Base-by-base conservation (phyloP, 2,113 vertebrate genomes). In the Halichoeres trimaculatus region DNA sequence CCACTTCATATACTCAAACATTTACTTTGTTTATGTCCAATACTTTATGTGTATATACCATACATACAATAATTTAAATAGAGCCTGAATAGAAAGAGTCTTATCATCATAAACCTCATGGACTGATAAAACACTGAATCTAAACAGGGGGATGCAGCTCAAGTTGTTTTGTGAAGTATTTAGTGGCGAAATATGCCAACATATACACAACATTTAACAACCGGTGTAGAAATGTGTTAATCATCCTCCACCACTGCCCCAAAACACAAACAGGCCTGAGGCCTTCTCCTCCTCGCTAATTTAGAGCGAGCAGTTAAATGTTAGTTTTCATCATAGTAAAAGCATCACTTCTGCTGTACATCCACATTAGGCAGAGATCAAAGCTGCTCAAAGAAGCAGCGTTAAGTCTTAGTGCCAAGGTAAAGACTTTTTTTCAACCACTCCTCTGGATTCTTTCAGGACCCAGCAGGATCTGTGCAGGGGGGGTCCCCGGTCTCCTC, bases 321-420 rank as follows among this genome's bases (percentile, higher is more conserved):
- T 85, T 80, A 74, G 83, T 78, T 81, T 87, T 88, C 85, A 89
- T 85, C 74, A 51, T 45, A 58, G 77, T 86, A 55, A 87, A 89
- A 81, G 72, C 55, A 65, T 78, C 52, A 2, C 20, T 56, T 81
- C 72, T 78, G 40, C 64, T 75, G 71, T 83, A 83, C 61, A 80
- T 83, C 71, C 77, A 83, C 74, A 80, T 88, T 82, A 86, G 78
- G 70, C 14, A 5, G 82, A 81, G 82, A 84, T 90, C 80, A 90
- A 86, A 89, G 85, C 53, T 76, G 69, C 76, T 76, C 64, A 38
- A 76, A 66, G 80, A 82, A 80, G 67, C 9, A 23, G 63, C 10
- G 60, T 63, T 80, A 74, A 69, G 80, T 81, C 78, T 79, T 57
- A 60, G 64, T 78, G 71, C 78, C 59, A 61, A 77, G 66, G 80